phyloP scores from a whole-genome alignment of 2,113 vertebrate species.

The Actenoides lindsayi region DNA sequence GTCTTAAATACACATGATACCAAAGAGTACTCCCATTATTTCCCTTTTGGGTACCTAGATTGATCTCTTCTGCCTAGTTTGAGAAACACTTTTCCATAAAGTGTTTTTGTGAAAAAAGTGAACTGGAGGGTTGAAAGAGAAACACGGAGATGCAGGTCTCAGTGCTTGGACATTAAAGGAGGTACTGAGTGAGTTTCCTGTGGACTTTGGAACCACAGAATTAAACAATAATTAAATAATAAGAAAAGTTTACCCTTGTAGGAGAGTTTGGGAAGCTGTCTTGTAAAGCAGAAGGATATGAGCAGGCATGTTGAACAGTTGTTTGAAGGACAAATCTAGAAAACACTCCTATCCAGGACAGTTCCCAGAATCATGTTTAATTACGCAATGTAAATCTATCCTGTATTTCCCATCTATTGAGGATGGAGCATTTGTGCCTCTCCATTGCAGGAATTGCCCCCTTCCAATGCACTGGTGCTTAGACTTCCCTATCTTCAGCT shows the following conservation, averaged over 20 bases:
- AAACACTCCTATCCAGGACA: background rate
- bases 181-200: background rate
- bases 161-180: background rate
- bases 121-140: background rate
- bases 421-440: background rate
- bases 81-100: background rate
- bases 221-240: too few relatives aligned
- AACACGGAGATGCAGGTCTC: background rate
- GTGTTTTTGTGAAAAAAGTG: background rate
- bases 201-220: background rate
- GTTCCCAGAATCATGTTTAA: background rate
- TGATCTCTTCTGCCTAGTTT: background rate
- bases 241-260: background rate
- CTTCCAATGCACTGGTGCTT: background rate
- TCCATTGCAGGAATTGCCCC: background rate
- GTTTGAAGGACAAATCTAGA: background rate
- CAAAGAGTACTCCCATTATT: background rate
- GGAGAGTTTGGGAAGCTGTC: background rate
- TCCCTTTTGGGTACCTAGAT: background rate
- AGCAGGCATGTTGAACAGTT: background rate
- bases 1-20: accelerated
- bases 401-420: background rate
- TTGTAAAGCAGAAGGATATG: background rate
- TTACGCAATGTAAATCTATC: background rate
- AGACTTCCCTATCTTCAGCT: background rate